phyloP scores from a whole-genome alignment of 2,888 invertebrate genomes.

The Drosophila prolongata region DNA sequence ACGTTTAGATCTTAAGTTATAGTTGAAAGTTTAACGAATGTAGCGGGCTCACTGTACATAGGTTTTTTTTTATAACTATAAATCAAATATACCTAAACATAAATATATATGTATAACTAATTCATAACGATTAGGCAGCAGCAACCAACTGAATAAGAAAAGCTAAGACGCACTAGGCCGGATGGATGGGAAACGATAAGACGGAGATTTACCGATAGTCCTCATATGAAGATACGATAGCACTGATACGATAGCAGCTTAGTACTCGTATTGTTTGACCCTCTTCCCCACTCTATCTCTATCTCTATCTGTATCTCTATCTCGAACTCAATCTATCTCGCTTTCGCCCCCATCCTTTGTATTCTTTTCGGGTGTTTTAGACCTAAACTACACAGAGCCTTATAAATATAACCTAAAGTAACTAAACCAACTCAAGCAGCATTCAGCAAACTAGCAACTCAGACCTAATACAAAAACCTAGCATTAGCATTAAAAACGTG shows the following conservation, averaged over 20 bases:
- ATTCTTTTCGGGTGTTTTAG: conserved; percentile 3
- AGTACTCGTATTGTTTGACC: conserved; percentile 11
- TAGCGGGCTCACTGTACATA: conserved; percentile 42
- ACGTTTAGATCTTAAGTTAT: conserved; percentile 50
- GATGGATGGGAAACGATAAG: conserved; percentile 8
- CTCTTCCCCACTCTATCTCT: neutral
- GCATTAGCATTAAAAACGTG: conserved; percentile 19
- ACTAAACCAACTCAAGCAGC: conserved; percentile 36
- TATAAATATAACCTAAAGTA: conserved; percentile 61
- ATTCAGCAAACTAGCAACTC: conserved; percentile 32
- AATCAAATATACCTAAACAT: neutral
- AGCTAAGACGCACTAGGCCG: conserved; percentile 26
- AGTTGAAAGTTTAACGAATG: conserved; percentile 22
- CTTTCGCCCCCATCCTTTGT: conserved; percentile 8
- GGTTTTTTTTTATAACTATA: conserved; percentile 26
- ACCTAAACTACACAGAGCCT: conserved; percentile 63
- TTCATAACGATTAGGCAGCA: conserved; percentile 13
- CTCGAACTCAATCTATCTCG: conserved; percentile 8
- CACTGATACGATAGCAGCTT: conserved; percentile 29
- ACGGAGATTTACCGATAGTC: conserved; percentile 7
- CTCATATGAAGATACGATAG: conserved; percentile 22
- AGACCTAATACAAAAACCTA: conserved; percentile 24
- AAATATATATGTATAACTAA: conserved; percentile 12
- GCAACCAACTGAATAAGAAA: conserved; percentile 20
- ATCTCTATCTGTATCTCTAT: neutral